phyloP scores from a whole-genome alignment of 1,140 invertebrate genomes.

The Procambarus virginalis region DNA sequence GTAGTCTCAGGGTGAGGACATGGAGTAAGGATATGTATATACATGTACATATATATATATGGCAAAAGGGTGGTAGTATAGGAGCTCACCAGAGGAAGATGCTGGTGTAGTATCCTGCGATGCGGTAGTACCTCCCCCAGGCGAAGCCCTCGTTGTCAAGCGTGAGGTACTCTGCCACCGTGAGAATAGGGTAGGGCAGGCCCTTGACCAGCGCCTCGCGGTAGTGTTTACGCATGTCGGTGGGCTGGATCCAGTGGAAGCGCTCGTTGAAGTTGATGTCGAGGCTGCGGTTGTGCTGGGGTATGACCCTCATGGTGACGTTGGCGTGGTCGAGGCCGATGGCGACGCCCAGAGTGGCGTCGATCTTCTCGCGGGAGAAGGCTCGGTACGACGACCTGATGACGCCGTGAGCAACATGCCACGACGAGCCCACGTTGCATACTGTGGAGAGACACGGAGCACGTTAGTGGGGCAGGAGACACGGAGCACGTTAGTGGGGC shows the following conservation, averaged over 20 bases:
- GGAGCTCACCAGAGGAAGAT: slow-evolving; percentile 89
- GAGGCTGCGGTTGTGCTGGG: slow-evolving; percentile 64
- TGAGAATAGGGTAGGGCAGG: slow-evolving; percentile 95
- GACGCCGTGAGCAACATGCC: slow-evolving; percentile 91
- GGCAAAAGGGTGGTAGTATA: no score
- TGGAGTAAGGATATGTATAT: no score
- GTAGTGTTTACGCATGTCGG: slow-evolving; percentile 88
- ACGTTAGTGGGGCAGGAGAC: background rate
- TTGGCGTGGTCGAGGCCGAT: slow-evolving; percentile 97
- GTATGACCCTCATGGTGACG: slow-evolving; percentile 91
- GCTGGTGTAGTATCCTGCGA: slow-evolving; percentile 93
- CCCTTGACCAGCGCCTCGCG: slow-evolving; percentile 86
- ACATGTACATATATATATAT: no score
- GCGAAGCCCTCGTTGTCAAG: slow-evolving; percentile 96
- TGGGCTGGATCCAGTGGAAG: slow-evolving; percentile 90
- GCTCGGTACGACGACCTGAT: slow-evolving; percentile 93
- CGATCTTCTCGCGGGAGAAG: slow-evolving; percentile 90
- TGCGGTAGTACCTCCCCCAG: slow-evolving; percentile 94
- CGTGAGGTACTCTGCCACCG: slow-evolving; percentile 96
- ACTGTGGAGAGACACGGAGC: slow-evolving; percentile 79
- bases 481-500: no score
- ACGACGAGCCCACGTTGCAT: slow-evolving; percentile 90
- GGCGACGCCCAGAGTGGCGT: slow-evolving; percentile 90
- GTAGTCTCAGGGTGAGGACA: no score
- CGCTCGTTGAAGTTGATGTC: slow-evolving; percentile 98